Evolutionary conservation across 2,888 invertebrate species (phyloP).

Genomic region (Cantharis flavilabris): DNA sequence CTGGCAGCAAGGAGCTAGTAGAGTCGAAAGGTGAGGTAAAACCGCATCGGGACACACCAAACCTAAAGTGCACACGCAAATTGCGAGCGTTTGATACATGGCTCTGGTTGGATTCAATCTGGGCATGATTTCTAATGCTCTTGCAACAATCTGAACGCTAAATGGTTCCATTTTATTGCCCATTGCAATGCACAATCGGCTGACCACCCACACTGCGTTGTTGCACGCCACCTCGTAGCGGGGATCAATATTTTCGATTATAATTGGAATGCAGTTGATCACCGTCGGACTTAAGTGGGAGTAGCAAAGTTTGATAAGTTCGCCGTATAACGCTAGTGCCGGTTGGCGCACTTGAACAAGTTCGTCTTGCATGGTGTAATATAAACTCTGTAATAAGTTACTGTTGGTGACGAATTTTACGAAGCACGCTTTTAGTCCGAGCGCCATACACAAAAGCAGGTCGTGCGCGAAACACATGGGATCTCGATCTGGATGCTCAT

Average conservation of each 20-base stretch:
- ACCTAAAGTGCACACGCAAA: slow-evolving; percentile 99
- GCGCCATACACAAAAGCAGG: slow-evolving; percentile 71
- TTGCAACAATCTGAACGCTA: slow-evolving; percentile 83
- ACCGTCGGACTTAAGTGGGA: slow-evolving; percentile 94
- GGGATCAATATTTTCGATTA: slow-evolving; percentile 95
- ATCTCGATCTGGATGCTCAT: slow-evolving; percentile 70
- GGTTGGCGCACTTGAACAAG: slow-evolving; percentile 76
- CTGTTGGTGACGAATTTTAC: slow-evolving; percentile 68
- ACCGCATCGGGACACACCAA: slow-evolving; percentile 99
- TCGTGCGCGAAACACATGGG: slow-evolving; percentile 79
- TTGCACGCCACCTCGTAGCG: slow-evolving; percentile 98
- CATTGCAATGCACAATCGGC: slow-evolving; percentile 95
- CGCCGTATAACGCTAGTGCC: slow-evolving; percentile 76
- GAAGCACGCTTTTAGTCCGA: slow-evolving; percentile 71
- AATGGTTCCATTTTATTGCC: slow-evolving; percentile 91
- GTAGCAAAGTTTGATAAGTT: slow-evolving; percentile 75
- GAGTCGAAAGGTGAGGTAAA: slow-evolving; percentile 96
- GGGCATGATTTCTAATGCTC: slow-evolving; percentile 92
- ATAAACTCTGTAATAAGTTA: slow-evolving; percentile 69
- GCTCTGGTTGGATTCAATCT: slow-evolving; percentile 95
- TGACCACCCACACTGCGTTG: slow-evolving; percentile 99
- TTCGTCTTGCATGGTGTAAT: slow-evolving; percentile 74
- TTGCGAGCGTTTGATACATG: slow-evolving; percentile 97
- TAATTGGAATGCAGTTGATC: slow-evolving; percentile 91
- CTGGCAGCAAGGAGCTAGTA: slow-evolving; percentile 98